These are phyloP conservation scores for Loxodonta africana DNA, from an alignment of 2,113 vertebrate genomes.

Conservation along the genomic window DNA sequence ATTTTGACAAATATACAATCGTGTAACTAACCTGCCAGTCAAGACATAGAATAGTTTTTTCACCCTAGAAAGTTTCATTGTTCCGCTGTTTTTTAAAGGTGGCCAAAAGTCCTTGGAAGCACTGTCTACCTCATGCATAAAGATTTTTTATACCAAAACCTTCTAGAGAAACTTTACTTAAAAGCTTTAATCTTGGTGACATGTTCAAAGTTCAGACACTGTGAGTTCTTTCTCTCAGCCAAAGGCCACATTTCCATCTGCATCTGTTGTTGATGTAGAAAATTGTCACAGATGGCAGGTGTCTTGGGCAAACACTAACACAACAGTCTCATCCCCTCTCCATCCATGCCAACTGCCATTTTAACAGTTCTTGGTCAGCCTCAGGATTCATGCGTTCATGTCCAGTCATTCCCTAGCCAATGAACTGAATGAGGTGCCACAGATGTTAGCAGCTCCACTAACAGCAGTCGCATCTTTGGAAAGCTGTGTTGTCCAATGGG, in stretches of 20 bases:
- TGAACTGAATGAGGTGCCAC: background rate
- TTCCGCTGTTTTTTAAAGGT: background rate
- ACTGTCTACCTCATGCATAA: background rate
- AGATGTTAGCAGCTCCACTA: background rate
- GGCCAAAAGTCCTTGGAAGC: conserved; percentile 1
- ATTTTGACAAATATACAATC: background rate
- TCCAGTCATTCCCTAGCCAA: background rate
- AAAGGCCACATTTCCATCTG: conserved; percentile 1
- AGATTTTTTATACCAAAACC: background rate
- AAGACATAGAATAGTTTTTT: background rate
- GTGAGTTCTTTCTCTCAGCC: background rate
- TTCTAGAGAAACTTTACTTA: background rate
- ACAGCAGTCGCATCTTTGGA: background rate
- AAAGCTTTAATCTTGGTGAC: conserved; percentile 13
- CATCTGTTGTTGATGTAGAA: background rate
- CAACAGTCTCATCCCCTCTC: background rate
- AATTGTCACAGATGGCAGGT: background rate
- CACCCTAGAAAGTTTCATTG: background rate
- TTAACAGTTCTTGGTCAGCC: background rate
- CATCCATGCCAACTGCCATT: background rate
- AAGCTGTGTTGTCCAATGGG: background rate
- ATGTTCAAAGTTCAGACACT: background rate
- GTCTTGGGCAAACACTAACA: background rate
- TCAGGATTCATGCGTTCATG: background rate
- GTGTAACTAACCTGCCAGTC: background rate